phyloP scores from a whole-genome alignment of 2,797 vertebrate species.

The Lophius americanus region DNA sequence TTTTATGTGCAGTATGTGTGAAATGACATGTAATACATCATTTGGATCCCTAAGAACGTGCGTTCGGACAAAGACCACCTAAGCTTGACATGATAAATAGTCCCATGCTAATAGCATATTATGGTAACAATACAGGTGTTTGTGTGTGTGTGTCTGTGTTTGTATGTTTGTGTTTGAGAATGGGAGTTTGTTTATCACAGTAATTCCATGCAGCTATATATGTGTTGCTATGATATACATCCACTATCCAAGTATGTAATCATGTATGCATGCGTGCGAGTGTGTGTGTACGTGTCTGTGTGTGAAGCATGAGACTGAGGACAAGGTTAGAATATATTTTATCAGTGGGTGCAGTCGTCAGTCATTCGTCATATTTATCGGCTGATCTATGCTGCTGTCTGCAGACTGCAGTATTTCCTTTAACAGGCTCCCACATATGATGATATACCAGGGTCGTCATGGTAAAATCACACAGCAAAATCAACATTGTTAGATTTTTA shows the following conservation, averaged over 20 bases:
- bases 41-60: conserved; percentile 28
- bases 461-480: neutral
- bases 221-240: conserved; percentile 20
- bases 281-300: neutral
- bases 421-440: conserved; percentile 1
- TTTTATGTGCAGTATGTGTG: conserved; percentile 1
- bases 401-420: conserved; percentile 6
- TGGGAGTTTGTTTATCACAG: conserved; percentile 12
- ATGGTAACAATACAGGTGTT: conserved; percentile 14
- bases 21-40: conserved; percentile 11
- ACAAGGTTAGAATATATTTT: conserved; percentile 59
- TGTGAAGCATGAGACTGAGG: conserved; percentile 12
- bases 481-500: too few relatives aligned
- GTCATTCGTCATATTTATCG: conserved; percentile 41
- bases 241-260: neutral
- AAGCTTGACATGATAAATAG: conserved; percentile 63
- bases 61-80: conserved; percentile 38
- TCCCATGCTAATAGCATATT: conserved; percentile 48
- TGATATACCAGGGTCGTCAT: neutral
- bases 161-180: neutral
- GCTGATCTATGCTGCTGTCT: conserved; percentile 52
- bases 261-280: neutral
- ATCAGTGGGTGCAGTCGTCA: conserved; percentile 11
- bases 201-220: conserved; percentile 22
- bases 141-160: conserved; percentile 1